Base-by-base conservation (phyloP, 1,140 invertebrate genomes). In the Mizuhopecten yessoensis region DNA sequence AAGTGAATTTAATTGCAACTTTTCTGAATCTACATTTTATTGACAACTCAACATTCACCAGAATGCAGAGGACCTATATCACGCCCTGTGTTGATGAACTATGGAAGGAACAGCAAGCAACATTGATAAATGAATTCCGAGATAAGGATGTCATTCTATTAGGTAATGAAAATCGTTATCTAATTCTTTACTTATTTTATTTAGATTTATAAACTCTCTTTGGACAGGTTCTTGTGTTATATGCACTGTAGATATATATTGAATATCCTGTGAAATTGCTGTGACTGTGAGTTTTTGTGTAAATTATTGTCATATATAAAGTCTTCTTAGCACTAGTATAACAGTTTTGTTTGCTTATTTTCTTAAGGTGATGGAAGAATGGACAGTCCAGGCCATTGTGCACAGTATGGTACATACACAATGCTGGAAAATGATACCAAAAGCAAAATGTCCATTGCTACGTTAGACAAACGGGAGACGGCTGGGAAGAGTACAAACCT, bases 371-470 rank as follows among this genome's bases (percentile, higher is more conserved):
- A 92, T 90, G 89, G 91, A 2, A 75, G 88, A 20, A 92, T 87
- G 75, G 91, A 92, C 87, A 88, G 49, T 34, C 91, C 91, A 10
- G 91, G 89, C 0, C 89, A 90, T 42, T 90, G 87, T 90, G 89
- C 91, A 20, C 91, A 92, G 33, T 92, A 90, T 34, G 90, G 89
- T 45, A 45, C 42, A 29, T 92, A 90, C 36, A 90, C 89, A 0
- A 15, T 92, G 11, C 90, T 90, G 87, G 89, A 92, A 34, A 87
- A 92, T 45, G 20, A 34, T 9, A 88, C 49, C 20, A 36, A 57
- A 9, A 90, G 75, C 33, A 88, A 90, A 11, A 10, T 88, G 10
- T 34, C 33, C 23, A n/a, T 92, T 13, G 57, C 29, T 5, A 90
- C 91, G 17, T 20, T 92, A 17, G 87, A 92, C 34, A 90, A 88